These are phyloP conservation scores for Perizoma affinitatum DNA, from an alignment of 2,888 invertebrate genomes.

Conservation along the genomic window DNA sequence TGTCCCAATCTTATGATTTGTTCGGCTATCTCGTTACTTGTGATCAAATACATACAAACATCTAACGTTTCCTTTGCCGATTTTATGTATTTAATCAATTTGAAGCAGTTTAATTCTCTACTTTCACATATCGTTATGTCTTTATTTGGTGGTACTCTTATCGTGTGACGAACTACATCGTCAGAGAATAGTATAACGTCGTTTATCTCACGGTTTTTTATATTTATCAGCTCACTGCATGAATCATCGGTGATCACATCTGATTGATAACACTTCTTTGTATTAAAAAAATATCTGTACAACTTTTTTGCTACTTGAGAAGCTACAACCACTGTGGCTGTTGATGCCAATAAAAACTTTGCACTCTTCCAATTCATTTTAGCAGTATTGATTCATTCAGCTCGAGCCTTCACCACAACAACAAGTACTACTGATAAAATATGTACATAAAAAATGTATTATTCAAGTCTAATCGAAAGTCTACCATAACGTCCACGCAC, in stretches of 20 bases:
- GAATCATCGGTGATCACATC: slow-evolving; percentile 54
- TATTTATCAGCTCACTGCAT: slow-evolving; percentile 59
- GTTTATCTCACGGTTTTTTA: slow-evolving; percentile 74
- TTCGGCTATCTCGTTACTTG: slow-evolving; percentile 75
- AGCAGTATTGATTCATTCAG: slow-evolving; percentile 40
- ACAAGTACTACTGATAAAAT: slow-evolving; percentile 38
- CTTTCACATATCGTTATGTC: slow-evolving; percentile 72
- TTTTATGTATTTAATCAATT: slow-evolving; percentile 76
- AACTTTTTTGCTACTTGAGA: slow-evolving; percentile 71
- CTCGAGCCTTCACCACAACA: slow-evolving; percentile 18
- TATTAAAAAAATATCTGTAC: slow-evolving; percentile 63
- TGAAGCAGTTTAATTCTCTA: slow-evolving; percentile 75
- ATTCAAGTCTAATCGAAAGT: slow-evolving; percentile 46
- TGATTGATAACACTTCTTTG: slow-evolving; percentile 46
- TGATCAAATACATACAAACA: slow-evolving; percentile 80
- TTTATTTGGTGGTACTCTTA: slow-evolving; percentile 67
- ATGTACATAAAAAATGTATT: slow-evolving; percentile 32
- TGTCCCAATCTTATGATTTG: slow-evolving; percentile 77
- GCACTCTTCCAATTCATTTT: slow-evolving; percentile 77
- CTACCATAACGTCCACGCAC: slow-evolving; percentile 73
- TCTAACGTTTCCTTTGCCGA: slow-evolving; percentile 78
- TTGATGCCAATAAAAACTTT: slow-evolving; percentile 70
- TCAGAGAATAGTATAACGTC: slow-evolving; percentile 80
- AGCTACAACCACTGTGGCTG: slow-evolving; percentile 70
- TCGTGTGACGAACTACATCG: slow-evolving; percentile 65